Percentiles rank a stretch among this genome's conserved stretches.
These are phyloP conservation scores for Bradypodion ventrale DNA, from an alignment of 2,797 vertebrate species.

Conservation along the genomic window DNA sequence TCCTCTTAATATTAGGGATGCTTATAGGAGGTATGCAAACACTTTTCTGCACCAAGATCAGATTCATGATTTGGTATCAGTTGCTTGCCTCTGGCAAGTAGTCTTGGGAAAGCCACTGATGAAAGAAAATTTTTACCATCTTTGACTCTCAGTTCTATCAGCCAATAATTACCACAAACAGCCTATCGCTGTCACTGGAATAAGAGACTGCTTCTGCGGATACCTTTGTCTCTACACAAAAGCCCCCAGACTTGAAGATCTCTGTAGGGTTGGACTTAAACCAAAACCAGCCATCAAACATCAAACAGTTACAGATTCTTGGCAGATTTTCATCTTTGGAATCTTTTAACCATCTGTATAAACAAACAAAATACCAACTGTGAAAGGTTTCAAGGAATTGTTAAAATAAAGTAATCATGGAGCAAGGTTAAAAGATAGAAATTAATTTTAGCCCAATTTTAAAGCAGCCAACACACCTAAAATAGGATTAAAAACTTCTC, in stretches of 20 bases:
- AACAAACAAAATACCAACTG: conserved; percentile 6
- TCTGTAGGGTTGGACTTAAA: not conserved
- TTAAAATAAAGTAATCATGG: conserved; percentile 16
- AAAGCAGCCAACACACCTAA: not conserved
- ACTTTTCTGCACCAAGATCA: conserved; percentile 44
- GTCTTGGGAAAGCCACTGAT: conserved; percentile 46
- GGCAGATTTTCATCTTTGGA: not conserved
- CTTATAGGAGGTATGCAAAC: conserved; percentile 44
- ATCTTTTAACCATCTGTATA: conserved; percentile 14
- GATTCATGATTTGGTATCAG: conserved; percentile 45
- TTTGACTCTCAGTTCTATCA: conserved; percentile 45
- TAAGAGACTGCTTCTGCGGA: conserved; percentile 21
- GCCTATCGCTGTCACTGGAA: conserved; percentile 31
- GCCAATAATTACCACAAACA: conserved; percentile 35
- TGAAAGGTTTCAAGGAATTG: not conserved
- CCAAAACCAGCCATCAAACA: not conserved
- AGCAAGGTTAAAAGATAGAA: not conserved
- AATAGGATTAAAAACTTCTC: not conserved
- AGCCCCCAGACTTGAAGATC: not conserved
- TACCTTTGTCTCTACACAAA: not conserved
- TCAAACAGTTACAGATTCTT: conserved; percentile 16
- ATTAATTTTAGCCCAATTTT: not conserved
- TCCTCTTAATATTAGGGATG: conserved; percentile 50
- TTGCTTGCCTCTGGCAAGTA: conserved; percentile 52
- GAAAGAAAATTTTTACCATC: conserved; percentile 52